These are phyloP conservation scores for Coremacera marginata DNA, from an alignment of 2,888 invertebrate species.

Conservation along the genomic window DNA sequence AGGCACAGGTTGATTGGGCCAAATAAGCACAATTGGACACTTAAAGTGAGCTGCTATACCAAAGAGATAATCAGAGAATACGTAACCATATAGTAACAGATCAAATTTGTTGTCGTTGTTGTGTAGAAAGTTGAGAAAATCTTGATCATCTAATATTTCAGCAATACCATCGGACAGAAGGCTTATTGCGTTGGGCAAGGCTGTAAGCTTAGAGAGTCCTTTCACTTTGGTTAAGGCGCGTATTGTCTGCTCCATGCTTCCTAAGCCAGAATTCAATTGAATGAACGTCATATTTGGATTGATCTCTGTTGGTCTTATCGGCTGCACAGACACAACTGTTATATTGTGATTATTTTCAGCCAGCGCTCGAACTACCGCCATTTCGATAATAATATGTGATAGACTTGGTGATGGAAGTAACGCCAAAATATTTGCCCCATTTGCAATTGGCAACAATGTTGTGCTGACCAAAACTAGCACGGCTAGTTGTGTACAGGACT, in stretches of 20 bases:
- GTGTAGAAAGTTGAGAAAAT: conserved; percentile 47
- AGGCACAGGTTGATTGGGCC: conserved; percentile 46
- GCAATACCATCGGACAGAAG: conserved; percentile 14
- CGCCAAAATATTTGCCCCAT: conserved; percentile 49
- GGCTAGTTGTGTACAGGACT: not conserved
- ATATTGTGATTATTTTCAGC: conserved; percentile 53
- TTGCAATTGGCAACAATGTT: not conserved
- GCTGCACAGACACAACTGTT: conserved; percentile 48
- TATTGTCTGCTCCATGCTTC: not conserved
- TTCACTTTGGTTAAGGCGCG: not conserved
- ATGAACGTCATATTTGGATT: conserved; percentile 30
- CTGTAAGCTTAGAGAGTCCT: not conserved
- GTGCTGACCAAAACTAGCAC: not conserved
- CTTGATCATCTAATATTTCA: conserved; percentile 44
- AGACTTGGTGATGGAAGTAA: conserved; percentile 50
- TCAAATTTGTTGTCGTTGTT: conserved; percentile 52
- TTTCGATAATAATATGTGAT: conserved; percentile 51
- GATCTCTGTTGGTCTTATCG: conserved; percentile 15
- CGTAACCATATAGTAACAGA: conserved; percentile 54
- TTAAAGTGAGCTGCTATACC: conserved; percentile 57
- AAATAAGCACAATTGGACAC: conserved; percentile 52
- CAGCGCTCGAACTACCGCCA: conserved; percentile 50
- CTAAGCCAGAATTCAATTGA: conserved; percentile 20
- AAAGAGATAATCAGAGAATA: conserved; percentile 50
- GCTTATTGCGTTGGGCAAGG: not conserved